Percentiles rank a stretch among this genome's conserved stretches.
phyloP scores from a whole-genome alignment of 1,140 invertebrate species.

The Proales similis region DNA sequence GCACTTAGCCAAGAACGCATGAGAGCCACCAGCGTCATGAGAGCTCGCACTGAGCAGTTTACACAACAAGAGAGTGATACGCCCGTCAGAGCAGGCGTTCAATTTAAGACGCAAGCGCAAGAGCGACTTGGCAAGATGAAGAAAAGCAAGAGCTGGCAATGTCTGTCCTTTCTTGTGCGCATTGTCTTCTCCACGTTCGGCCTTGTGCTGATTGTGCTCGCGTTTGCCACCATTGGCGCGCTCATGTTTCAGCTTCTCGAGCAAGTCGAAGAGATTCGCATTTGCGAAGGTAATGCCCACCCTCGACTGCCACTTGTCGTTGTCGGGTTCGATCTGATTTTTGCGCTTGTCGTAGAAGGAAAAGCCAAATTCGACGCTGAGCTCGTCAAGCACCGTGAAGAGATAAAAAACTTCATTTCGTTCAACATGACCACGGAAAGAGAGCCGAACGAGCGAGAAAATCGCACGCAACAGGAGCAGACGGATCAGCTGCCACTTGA shows the following conservation, averaged over 20 bases:
- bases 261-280: constrained; percentile 18
- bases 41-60: too few relatives aligned
- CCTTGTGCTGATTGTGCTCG: too few relatives aligned
- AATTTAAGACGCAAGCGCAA: too few relatives aligned
- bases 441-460: neutral
- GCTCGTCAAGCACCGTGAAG: constrained; percentile 1
- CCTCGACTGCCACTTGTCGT: neutral
- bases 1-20: too few relatives aligned
- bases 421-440: constrained; percentile 18
- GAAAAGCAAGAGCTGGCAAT: too few relatives aligned
- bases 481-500: neutral
- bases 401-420: neutral
- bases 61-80: too few relatives aligned
- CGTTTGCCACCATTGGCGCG: constrained; percentile 1
- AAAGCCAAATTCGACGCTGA: constrained; percentile 26
- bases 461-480: neutral
- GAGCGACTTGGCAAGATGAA: too few relatives aligned
- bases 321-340: neutral
- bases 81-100: too few relatives aligned
- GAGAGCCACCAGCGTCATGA: too few relatives aligned
- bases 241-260: constrained; percentile 32
- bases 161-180: too few relatives aligned
- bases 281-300: constrained; percentile 13
- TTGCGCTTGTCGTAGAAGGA: constrained; percentile 5
- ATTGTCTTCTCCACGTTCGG: too few relatives aligned